These are phyloP conservation scores for Clarias laeviceps DNA, from an alignment of 2,797 vertebrate genomes.

Conservation along the genomic window DNA sequence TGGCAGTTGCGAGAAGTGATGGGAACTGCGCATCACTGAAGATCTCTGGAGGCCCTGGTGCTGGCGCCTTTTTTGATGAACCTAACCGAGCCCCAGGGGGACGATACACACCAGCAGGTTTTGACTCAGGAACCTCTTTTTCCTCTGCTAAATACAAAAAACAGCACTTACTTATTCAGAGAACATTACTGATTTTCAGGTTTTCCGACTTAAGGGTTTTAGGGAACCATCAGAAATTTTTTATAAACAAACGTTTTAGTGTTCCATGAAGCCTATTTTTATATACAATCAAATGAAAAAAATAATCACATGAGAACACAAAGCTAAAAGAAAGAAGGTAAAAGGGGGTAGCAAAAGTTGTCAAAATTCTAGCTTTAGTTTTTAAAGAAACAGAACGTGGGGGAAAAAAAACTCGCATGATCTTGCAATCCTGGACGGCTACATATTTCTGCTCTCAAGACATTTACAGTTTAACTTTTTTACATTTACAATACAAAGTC, in stretches of 20 bases:
- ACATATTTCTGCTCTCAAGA: neutral
- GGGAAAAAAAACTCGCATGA: neutral
- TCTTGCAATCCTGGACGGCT: neutral
- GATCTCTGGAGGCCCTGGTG: conserved; percentile 94
- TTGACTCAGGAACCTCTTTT: conserved; percentile 84
- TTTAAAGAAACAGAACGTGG: neutral
- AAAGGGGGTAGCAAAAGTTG: neutral
- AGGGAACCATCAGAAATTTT: neutral
- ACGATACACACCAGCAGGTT: conserved; percentile 89
- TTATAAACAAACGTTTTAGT: neutral
- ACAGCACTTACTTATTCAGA: neutral
- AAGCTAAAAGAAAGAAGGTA: neutral
- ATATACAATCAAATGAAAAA: neutral
- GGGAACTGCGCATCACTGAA: conserved; percentile 94
- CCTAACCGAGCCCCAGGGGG: conserved; percentile 90
- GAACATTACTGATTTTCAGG: neutral
- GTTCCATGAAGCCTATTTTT: neutral
- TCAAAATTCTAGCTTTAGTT: neutral
- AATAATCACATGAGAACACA: neutral
- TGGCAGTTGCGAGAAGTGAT: conserved; percentile 90
- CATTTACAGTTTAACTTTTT: neutral
- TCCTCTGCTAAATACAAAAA: conserved; percentile 69
- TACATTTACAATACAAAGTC: neutral
- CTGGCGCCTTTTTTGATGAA: conserved; percentile 72
- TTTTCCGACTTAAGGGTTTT: neutral